phyloP scores from a whole-genome alignment of 2,113 vertebrate species.

The Zootoca vivipara region DNA sequence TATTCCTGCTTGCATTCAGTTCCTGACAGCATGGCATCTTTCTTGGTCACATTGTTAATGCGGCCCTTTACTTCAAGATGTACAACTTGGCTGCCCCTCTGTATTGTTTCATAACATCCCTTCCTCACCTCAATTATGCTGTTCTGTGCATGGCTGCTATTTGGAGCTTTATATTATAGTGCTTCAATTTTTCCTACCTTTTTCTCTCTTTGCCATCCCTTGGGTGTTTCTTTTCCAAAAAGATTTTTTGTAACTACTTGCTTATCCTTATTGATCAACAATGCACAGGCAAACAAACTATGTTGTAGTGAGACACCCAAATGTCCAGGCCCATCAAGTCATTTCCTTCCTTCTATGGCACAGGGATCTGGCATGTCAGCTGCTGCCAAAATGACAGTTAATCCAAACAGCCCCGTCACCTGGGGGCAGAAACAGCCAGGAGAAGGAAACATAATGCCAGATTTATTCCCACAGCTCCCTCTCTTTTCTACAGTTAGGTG shows the following conservation, averaged over 20 bases:
- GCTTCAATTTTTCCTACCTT: neutral
- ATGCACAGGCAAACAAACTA: too few relatives aligned
- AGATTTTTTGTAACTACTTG: neutral
- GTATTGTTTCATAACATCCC: neutral
- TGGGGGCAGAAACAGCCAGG: neutral
- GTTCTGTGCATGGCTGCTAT: neutral
- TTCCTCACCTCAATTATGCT: neutral
- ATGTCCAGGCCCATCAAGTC: neutral
- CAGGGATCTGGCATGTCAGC: neutral
- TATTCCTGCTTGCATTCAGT: too few relatives aligned
- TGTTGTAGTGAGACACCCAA: neutral
- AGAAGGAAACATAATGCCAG: neutral
- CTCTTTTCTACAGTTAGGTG: neutral
- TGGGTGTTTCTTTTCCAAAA: neutral
- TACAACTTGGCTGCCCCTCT: neutral
- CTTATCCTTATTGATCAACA: neutral
- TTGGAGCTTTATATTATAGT: neutral
- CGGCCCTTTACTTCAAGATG: neutral
- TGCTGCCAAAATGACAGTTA: neutral
- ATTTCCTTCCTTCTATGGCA: neutral
- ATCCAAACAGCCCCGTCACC: neutral
- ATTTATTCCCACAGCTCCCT: neutral
- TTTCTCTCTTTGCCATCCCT: neutral
- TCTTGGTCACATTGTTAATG: neutral
- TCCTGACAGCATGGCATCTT: neutral